Evolutionary conservation across 2,888 invertebrate species (phyloP), one percentile per base, ranked within the genome.

Genomic region (Imbricaverruca yamaguchii): DNA sequence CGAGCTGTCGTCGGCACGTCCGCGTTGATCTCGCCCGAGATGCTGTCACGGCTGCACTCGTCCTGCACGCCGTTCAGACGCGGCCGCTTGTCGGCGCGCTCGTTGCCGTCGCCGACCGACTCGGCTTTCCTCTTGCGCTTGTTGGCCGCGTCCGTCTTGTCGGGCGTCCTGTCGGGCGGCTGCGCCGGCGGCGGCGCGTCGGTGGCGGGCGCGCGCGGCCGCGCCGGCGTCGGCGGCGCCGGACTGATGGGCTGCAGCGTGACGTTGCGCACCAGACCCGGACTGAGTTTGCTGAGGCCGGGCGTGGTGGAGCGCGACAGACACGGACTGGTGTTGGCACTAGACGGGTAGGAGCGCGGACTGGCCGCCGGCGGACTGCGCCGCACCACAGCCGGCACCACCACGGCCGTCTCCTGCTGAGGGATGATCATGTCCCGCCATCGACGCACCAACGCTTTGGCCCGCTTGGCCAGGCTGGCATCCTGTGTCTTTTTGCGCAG

Each of bases 381-480:
- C 65, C 80, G 80, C 21, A 56, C 77, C 63, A 23, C 55, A 65
- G 80, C 74, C 80, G 82, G 69, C 80, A 65, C 39, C 74, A 80
- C 53, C 39, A 63, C 15, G 57, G 80, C 65, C 23, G 78, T 9
- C 56, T 56, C 8, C 56, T 56, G 23, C 56, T 39, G 53, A 12
- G 78, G 78, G 23, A 83, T 74, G 65, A 96, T 92, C 88, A 94
- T 91, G 89, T 93, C 93, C 85, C 97, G 92, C 97, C 97, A 97
- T 88, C 93, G 91, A 86, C 95, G 95, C 82, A 97, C 92, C 87
- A 97, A 90, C 87, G 94, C 94, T 89, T 97, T 97, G 82, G 96
- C 94, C 84, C 97, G 91, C 86, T 93, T 92, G 81, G 96, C 95
- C 87, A 97, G 89, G 83, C 91, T 90, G 84, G 94, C 94, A 87